Base-by-base conservation (phyloP, 2,888 invertebrate genomes). In the Oligia strigilis region DNA sequence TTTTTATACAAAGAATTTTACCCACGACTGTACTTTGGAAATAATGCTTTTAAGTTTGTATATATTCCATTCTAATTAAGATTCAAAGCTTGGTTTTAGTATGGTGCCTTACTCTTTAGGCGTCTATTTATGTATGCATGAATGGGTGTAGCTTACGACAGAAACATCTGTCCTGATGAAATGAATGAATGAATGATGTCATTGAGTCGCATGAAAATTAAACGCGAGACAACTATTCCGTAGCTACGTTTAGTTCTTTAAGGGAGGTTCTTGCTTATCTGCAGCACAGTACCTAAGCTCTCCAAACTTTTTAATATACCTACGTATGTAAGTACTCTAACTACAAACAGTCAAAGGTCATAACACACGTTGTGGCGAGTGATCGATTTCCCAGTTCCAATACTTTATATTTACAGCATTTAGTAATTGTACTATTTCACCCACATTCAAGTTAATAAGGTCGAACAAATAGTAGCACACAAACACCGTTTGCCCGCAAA, bases 401-500 rank as follows among this genome's bases (percentile, higher is more conserved):
- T 76, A 84, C 49, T 62, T 70, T 73, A 75, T 80, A 76, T 74
- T 72, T 66, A 72, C 77, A 77, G 36, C 29, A 49, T 84, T 49
- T 84, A 64, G 75, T 78, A 72, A 80, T 76, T 72, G 70, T 73
- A 74, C 76, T 75, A 81, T 78, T 77, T 78, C 77, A 80, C 81
- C 73, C 81, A 72, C 80, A 84, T 84, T 60, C 80, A 76, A 86
- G 75, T 76, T 78, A 83, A 87, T 84, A 75, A 83, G 77, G 62
- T 58, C 74, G 76, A 83, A 76, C 86, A 83, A 83, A 85, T 88
- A 80, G 86, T 89, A 89, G 81, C 64, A 77, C 70, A 75, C 80
- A 78, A 85, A 86, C 74, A 82, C 74, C 81, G 87, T 88, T 88
- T 87, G 84, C 83, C 89, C 90, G 88, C 93, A 91, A 75, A 86